Evolutionary conservation across 2,113 vertebrate species (phyloP).

Genomic region (Tupaia tana): DNA sequence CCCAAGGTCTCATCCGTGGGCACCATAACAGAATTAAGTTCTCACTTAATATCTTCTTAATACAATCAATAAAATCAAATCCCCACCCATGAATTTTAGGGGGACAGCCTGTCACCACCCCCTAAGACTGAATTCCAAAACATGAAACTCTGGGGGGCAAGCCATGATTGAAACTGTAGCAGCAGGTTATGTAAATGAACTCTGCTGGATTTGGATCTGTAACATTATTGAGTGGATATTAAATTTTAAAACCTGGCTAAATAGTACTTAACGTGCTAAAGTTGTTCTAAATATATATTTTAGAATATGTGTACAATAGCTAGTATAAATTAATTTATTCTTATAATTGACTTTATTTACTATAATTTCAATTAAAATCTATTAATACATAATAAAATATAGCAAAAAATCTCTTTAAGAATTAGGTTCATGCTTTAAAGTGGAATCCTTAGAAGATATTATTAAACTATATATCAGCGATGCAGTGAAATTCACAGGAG

Average conservation of each 20-base stretch:
- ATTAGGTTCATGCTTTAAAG: constrained; percentile 33
- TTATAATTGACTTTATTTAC: constrained; percentile 45
- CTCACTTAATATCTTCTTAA: too few relatives aligned
- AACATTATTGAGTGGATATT: background rate
- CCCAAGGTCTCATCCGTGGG: too few relatives aligned
- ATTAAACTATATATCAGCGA: constrained; percentile 59
- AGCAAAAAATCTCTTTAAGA: constrained; percentile 42
- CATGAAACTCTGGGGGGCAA: too few relatives aligned
- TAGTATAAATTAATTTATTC: constrained; percentile 19
- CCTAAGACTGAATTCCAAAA: too few relatives aligned
- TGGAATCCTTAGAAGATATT: constrained; percentile 44
- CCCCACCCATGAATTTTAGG: too few relatives aligned
- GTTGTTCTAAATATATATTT: constrained; percentile 12
- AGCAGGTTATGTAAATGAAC: constrained; percentile 5
- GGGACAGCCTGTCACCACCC: too few relatives aligned
- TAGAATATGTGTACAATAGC: background rate
- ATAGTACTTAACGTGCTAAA: background rate
- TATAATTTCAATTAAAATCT: constrained; percentile 47
- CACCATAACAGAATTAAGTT: too few relatives aligned
- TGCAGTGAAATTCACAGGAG: constrained; percentile 54
- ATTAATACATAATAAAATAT: background rate
- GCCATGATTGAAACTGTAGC: too few relatives aligned
- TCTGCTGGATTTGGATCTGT: background rate
- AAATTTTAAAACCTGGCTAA: constrained; percentile 39
- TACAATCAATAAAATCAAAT: too few relatives aligned